Conservation (phyloP, 2,797 vertebrate genomes). For the Pipistrellus nathusii region DNA sequence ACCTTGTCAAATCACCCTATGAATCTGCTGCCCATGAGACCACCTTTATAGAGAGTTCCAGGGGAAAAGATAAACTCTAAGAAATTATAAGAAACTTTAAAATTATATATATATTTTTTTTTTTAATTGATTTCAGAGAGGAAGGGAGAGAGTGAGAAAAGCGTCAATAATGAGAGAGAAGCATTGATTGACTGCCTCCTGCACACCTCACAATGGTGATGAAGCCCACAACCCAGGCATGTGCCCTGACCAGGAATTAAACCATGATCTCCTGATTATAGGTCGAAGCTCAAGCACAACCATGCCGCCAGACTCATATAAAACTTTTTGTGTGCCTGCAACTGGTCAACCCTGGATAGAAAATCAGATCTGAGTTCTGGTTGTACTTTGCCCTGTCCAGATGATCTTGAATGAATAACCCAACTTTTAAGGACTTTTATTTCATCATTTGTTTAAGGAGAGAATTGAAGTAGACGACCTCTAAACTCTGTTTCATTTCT, state of each 20-base stretch:
- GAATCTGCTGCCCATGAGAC: background rate
- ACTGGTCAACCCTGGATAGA: background rate
- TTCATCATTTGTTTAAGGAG: constrained; percentile 21
- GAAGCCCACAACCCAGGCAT: too few relatives aligned
- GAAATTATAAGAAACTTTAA: background rate
- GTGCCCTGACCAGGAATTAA: too few relatives aligned
- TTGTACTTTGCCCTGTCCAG: background rate
- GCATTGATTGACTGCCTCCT: too few relatives aligned
- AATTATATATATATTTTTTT: too few relatives aligned
- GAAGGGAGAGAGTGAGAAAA: too few relatives aligned
- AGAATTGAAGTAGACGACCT: background rate
- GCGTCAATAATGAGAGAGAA: too few relatives aligned
- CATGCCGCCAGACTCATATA: background rate
- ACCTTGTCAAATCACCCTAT: background rate
- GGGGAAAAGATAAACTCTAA: background rate
- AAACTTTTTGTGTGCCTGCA: background rate
- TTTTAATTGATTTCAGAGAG: too few relatives aligned
- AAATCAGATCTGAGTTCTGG: background rate
- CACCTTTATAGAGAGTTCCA: constrained; percentile 1
- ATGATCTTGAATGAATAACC: background rate
- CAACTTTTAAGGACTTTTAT: background rate
- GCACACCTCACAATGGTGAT: too few relatives aligned
- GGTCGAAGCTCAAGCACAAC: too few relatives aligned
- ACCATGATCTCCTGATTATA: too few relatives aligned
- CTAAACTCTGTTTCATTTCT: background rate